Evolutionary conservation across 2,888 invertebrate species (phyloP).

Genomic region (Prionchulus punctatus): DNA sequence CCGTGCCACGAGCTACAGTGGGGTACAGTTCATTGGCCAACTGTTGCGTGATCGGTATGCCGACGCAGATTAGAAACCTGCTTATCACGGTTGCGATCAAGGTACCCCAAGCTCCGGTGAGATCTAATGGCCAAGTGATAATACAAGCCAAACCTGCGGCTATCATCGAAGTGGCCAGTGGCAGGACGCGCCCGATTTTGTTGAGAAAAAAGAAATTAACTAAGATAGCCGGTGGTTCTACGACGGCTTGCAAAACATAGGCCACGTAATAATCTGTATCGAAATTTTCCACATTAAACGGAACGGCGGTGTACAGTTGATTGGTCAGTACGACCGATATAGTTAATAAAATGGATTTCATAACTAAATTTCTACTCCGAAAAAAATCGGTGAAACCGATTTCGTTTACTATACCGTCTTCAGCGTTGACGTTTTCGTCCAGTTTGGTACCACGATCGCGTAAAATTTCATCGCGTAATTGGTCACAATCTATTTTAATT

Average conservation of each 20-base stretch:
- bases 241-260: not conserved
- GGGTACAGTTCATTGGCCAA: not conserved
- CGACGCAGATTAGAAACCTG: not conserved
- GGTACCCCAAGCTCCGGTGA: too few species aligned
- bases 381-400: too few species aligned
- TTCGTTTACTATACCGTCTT: too few species aligned
- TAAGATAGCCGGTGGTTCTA: constrained; percentile 9
- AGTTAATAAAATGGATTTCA: not conserved
- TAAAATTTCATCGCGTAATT: too few species aligned
- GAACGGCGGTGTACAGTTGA: not conserved
- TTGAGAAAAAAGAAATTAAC: constrained; percentile 1
- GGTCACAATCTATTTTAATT: too few species aligned
- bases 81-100: not conserved
- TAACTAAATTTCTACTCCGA: not conserved
- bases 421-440: too few species aligned
- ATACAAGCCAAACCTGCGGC: not conserved
- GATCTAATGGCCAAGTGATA: not conserved
- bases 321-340: not conserved
- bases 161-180: not conserved
- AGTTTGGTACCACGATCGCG: too few species aligned
- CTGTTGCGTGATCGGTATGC: not conserved
- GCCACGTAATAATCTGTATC: constrained; percentile 1
- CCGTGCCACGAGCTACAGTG: not conserved
- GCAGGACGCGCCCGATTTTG: not conserved
- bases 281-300: constrained; percentile 7